A percentile compares a stretch with the other conserved stretches of the same genome.
These are phyloP conservation scores for Lomographa bimaculata DNA, from an alignment of 2,888 invertebrate genomes.

Conservation along the genomic window DNA sequence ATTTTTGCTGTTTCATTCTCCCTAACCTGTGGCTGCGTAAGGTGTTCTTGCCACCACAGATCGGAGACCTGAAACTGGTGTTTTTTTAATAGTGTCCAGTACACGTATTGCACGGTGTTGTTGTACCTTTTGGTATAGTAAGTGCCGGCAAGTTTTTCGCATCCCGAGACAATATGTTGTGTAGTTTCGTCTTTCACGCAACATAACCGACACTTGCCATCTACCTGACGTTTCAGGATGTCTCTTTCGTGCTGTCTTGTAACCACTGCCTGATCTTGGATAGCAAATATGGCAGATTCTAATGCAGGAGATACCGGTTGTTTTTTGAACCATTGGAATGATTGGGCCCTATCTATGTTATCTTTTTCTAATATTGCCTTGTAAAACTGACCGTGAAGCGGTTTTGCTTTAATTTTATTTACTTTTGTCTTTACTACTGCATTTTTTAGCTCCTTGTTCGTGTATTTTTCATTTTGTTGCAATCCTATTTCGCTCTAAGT, in stretches of 20 bases:
- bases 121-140: neutral
- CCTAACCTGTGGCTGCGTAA: slow-evolving; percentile 4
- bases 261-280: too few species aligned
- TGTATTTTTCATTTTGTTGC: neutral
- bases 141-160: neutral
- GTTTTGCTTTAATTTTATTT: slow-evolving; percentile 1
- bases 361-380: neutral
- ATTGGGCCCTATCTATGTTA: neutral
- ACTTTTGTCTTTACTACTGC: neutral
- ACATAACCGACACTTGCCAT: neutral
- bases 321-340: neutral
- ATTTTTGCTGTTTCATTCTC: slow-evolving; percentile 12
- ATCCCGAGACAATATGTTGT: neutral
- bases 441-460: neutral
- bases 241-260: neutral
- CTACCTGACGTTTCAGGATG: neutral
- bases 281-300: neutral
- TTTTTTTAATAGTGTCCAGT: neutral
- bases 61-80: neutral
- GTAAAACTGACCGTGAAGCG: neutral
- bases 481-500: neutral
- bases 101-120: neutral
- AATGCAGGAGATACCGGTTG: neutral
- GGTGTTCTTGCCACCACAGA: neutral
- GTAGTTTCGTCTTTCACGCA: neutral